Evolutionary conservation across 2,888 invertebrate genomes (phyloP), one percentile per base, ranked within the genome.

Genomic region (Thymelicus sylvestris): DNA sequence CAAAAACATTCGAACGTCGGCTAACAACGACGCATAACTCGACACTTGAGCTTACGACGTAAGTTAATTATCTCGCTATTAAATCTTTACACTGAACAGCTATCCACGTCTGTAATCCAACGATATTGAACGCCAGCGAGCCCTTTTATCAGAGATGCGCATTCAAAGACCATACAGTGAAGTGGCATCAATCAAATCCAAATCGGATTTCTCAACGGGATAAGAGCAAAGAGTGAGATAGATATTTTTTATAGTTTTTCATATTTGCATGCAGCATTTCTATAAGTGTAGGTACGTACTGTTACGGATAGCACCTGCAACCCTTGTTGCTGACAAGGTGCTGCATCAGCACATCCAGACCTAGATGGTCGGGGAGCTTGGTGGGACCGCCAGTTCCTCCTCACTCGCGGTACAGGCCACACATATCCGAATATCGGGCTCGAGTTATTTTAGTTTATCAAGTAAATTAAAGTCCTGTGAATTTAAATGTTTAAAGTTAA

Each of bases 141-240:
- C 57, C 63, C 63, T 69, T 57, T 60, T 41, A 52, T 48, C 48
- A 7, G 24, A 55, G 31, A 59, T 12, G 59, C 31, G 66, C 59
- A 59, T 60, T 41, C 66, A 66, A 44, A 66, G 57, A 59, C 7
- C 47, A 38, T 39, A 15, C 15, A 60, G 41, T 48, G 59, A 63
- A 60, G 68, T 68, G 63, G 62, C 55, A 62, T 69, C 64, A 64
- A 69, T 69, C 69, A 69, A 69, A 64, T 55, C 64, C 47, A 55
- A 57, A 68, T 63, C 12, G 12, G 64, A 69, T 64, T 64, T 69
- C 57, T 57, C 59, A 48, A 57, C 57, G 59, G 64, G 59, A 64
- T 69, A 63, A 47, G n/a, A 44, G 52, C 7, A n/a, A 63, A 47
- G n/a, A 44, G 52, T 12, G 19, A 67, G n/a, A 15, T 7, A 59